Base-by-base conservation (phyloP, 2,113 vertebrate genomes). In the Larimichthys polyactis region DNA sequence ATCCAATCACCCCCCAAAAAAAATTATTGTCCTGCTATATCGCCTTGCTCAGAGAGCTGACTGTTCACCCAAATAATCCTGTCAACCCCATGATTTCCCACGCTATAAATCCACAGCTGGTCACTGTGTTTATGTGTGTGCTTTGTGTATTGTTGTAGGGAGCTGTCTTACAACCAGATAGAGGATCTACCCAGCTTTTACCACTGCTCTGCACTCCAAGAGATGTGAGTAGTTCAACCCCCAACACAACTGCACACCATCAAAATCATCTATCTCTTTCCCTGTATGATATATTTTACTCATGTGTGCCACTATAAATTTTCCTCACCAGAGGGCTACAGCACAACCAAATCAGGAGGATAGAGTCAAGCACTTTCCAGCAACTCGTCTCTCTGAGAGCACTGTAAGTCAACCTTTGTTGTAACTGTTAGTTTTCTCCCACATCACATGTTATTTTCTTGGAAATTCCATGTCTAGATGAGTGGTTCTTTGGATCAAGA, bases 111-210 rank as follows among this genome's bases (percentile, higher is more conserved):
- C 81, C 85, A 79, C 89, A 90, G 86, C 86, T 92, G 92, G 88
- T 88, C 78, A 85, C 51, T 90, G 73, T 90, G 70, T 76, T 80
- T 78, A 54, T 71, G 64, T 72, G 66, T 75, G 44, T 74, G 65
- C 75, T 90, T 75, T 92, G 46, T 89, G 64, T 77, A 19, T 80
- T 78, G 78, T 92, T 91, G 64, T 90, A 99, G 98, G 58, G 97
- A 99, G 59, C 94, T 99, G 88, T 98, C 98, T 24, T 93, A 97
- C 84, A 99, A 99, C 91, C 95, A 95, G 58, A 97, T 99, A 0
- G 93, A 97, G 82, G 94, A 96, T 59, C 94, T 99, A 82, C 98
- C 97, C 86, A 98, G 97, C 88, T 97, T 99, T 91, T 96, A 94
- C 79, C 92, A 85, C 87, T 99, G 98, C 78, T 95, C 96, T 83